phyloP scores from a whole-genome alignment of 2,113 vertebrate genomes.

The Scolopax mira region DNA sequence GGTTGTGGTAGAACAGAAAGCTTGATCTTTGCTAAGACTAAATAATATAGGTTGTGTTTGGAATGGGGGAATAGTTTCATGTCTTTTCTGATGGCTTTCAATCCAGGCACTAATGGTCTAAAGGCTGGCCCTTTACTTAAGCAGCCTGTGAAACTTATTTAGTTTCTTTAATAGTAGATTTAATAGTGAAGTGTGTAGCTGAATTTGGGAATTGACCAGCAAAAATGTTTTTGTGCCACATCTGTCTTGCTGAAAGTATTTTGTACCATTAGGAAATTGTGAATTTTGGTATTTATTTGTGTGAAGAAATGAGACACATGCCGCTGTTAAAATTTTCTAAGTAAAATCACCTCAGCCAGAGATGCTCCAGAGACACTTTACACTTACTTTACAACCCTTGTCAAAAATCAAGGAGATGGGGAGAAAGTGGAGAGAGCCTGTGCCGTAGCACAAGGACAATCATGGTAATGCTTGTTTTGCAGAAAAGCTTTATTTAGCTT shows the following conservation, averaged over 20 bases:
- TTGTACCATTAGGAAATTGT: neutral
- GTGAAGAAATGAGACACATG: neutral
- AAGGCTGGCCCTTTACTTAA: neutral
- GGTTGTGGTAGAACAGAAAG: neutral
- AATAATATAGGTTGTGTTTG: neutral
- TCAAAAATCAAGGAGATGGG: neutral
- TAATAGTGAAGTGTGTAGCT: neutral
- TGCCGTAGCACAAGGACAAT: neutral
- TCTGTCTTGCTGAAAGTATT: neutral
- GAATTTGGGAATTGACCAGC: neutral
- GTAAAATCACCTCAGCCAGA: fast-evolving
- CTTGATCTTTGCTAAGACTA: neutral
- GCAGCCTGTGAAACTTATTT: neutral
- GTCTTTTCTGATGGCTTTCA: neutral
- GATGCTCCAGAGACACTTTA: fast-evolving
- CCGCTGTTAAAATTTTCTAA: neutral
- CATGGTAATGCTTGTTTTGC: neutral
- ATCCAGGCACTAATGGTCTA: neutral
- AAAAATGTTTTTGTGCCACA: neutral
- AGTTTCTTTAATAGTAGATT: neutral
- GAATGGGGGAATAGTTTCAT: neutral
- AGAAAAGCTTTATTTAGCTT: neutral
- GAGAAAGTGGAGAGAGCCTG: neutral
- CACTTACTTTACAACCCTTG: neutral
- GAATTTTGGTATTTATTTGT: neutral